Evolutionary conservation across 2,113 vertebrate genomes (phyloP), one percentile per base, ranked within the genome.

Genomic region (Hippocampus barbouri): DNA sequence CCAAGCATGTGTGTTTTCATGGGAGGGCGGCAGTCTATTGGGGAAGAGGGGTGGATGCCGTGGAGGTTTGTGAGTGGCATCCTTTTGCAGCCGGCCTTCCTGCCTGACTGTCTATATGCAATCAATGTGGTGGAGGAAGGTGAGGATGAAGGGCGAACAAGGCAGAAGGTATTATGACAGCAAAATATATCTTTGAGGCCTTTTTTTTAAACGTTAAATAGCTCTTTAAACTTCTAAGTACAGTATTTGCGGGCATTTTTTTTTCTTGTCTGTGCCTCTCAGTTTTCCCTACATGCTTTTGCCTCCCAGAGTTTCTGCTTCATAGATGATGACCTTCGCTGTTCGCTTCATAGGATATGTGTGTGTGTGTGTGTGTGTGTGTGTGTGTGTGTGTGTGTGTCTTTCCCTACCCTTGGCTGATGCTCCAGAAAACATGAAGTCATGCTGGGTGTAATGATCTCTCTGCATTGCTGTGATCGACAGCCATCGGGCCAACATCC

Each of bases 91-190:
- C 69, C 73, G 71, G 78, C 77, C 79, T 78, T 77, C 68, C 75
- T 64, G 83, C 86, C 77, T 82, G 63, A 76, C 71, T 68, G 82
- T 86, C 75, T 83, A 60, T 78, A 72, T 63, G 53, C 62, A 60
- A 91, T 89, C 89, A 84, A 89, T 90, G 78, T 64, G 76, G 69
- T 70, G 75, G 57, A 80, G 74, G 73, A 77, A 75, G 74, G 72
- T 72, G 72, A 73, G 60, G 68, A 74, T 64, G 69, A 65, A 41
- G 59, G 72, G 66, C 14, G 38, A 73, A 70, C 14, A 60, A 30
- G 6, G 64, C 23, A 63, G 56, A 66, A 49, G 68, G 78, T 75
- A 76, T 70, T 76, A 60, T 71, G 71, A 74, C 78, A 68, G 64
- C 30, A 15, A 54, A 51, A 18, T 14, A 5, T 73, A 63, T 75